These are phyloP conservation scores for Pseudoatta argentina DNA, from an alignment of 1,140 invertebrate genomes.

Conservation along the genomic window DNA sequence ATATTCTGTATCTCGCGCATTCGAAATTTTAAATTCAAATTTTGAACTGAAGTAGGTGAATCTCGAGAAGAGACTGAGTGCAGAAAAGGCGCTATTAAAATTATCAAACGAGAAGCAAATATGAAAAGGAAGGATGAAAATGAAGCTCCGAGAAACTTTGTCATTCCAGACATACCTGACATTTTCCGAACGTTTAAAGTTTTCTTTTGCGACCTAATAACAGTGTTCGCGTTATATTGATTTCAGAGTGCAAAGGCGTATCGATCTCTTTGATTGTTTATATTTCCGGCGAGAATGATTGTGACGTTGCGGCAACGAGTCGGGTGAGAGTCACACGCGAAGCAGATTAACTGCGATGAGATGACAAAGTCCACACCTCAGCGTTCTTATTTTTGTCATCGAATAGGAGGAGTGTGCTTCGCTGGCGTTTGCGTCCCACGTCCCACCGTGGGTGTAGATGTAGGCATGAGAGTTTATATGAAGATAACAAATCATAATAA, in stretches of 20 bases:
- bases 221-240: background rate
- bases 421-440: too few relatives aligned
- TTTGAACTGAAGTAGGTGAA: background rate
- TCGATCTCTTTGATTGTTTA: background rate
- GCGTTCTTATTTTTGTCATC: background rate
- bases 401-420: background rate
- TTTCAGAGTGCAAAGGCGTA: too few relatives aligned
- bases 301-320: background rate
- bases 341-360: constrained; percentile 9
- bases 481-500: too few relatives aligned
- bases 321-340: background rate
- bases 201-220: background rate
- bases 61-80: background rate
- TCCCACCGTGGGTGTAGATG: background rate
- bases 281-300: background rate
- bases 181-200: background rate
- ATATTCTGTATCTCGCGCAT: background rate
- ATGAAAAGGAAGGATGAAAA: background rate
- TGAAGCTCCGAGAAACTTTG: background rate
- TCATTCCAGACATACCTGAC: background rate
- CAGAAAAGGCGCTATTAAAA: background rate
- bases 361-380: background rate
- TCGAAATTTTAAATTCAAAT: constrained; percentile 1
- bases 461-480: background rate
- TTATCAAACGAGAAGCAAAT: background rate